Evolutionary conservation across 2,888 invertebrate species (phyloP), one percentile per base, ranked within the genome.

Genomic region (Caradrina kadenii): DNA sequence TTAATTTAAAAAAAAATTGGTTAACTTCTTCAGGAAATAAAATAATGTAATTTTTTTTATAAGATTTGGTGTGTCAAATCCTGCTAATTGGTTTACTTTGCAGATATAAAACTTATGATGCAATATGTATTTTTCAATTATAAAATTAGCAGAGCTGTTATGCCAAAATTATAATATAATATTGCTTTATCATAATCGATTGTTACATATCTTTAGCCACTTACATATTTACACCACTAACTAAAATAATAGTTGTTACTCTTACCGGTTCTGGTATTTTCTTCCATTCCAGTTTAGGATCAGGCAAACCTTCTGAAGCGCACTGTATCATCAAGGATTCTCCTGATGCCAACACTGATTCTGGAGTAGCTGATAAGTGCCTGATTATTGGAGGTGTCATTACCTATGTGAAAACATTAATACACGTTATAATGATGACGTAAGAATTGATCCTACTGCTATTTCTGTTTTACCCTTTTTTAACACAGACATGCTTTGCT

Each of bases 251-350:
- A 10, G 1, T n/a, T 19, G 17, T 53, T 19, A 50, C 35, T 58
- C 79, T 81, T 80, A 91, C 91, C 71, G 54, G 39, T 58, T 87
- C 83, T 10, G 85, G 61, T 60, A 88, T 76, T 82, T 94, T 94
- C 31, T 73, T 90, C 92, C 93, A 95, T 19, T 56, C 63, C 59
- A 91, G 92, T 70, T 87, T 82, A 2, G 94, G 93, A 35, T 87
- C 83, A 11, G 95, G 95, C 13, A 76, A 81, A 0, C 93, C 94
- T 42, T 90, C 86, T 1, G 92, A 93, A 45, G 82, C 65, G 74
- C 95, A 96, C 65, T 92, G 90, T 63, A 95, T 84, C 0, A 86
- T 79, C 31, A 95, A 73, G 22, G 81, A 56, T 22, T 86, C 86
- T 0, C 91, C 92, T 49, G 81, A 83, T 7, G 86, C 63, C 0